Evolutionary conservation across 2,888 invertebrate genomes (phyloP).

Genomic region (Cremastobaeus sp.): DNA sequence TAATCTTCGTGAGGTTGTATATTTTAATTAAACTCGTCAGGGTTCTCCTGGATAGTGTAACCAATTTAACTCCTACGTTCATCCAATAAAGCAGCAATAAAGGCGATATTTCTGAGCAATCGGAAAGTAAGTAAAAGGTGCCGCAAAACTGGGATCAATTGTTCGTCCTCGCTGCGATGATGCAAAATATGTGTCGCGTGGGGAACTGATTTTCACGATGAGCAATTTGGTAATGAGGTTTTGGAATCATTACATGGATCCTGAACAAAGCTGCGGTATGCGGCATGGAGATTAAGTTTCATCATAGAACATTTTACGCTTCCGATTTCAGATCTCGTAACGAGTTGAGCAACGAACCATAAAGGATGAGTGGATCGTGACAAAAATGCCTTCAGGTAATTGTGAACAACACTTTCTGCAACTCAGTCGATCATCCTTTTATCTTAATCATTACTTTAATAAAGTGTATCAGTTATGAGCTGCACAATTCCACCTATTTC

Average conservation of each 20-base stretch:
- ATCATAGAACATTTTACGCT: constrained; percentile 67
- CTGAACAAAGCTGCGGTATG: constrained; percentile 60
- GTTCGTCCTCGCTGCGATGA: constrained; percentile 45
- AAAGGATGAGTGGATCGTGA: constrained; percentile 57
- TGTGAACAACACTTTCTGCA: constrained; percentile 39
- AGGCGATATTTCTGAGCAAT: no score
- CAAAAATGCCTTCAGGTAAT: constrained; percentile 47
- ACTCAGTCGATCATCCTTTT: constrained; percentile 29
- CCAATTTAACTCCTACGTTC: constrained; percentile 22
- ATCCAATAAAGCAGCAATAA: no score
- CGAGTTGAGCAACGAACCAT: constrained; percentile 58
- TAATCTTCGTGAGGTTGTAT: constrained; percentile 33
- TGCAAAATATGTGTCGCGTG: constrained; percentile 53
- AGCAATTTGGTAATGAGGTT: constrained; percentile 66
- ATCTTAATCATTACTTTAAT: constrained; percentile 24
- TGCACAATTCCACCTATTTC: no score
- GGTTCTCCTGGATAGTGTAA: constrained; percentile 28
- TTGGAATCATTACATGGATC: constrained; percentile 64
- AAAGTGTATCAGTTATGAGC: constrained; percentile 18
- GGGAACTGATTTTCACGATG: constrained; percentile 56
- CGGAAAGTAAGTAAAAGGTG: no score
- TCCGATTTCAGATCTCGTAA: constrained; percentile 54
- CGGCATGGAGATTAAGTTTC: constrained; percentile 71
- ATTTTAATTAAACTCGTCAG: constrained; percentile 45
- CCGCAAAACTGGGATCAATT: constrained; percentile 40